Percentiles rank a stretch among this genome's conserved stretches.
Evolutionary conservation across 2,113 vertebrate species (phyloP).

Genomic region (Aphyosemion australe): DNA sequence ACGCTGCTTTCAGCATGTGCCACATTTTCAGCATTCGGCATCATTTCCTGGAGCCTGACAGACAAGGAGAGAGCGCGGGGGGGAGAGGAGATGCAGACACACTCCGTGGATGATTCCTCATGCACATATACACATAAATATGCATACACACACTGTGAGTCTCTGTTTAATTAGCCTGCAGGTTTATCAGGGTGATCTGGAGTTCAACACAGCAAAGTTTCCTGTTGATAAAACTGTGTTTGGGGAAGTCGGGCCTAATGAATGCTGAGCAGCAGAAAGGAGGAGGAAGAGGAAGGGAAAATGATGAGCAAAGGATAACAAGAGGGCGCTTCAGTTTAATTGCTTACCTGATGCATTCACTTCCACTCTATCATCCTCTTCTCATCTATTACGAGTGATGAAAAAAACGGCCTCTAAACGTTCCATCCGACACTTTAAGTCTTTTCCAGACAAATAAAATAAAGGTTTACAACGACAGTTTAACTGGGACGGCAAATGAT

Average conservation of each 20-base stretch:
- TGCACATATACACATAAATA: conserved; percentile 62
- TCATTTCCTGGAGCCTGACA: conserved; percentile 73
- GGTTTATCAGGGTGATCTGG: conserved; percentile 76
- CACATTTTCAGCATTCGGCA: conserved; percentile 75
- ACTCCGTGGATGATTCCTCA: conserved; percentile 75
- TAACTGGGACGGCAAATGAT: conserved; percentile 39
- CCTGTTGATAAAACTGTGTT: conserved; percentile 72
- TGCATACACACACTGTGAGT: conserved; percentile 61
- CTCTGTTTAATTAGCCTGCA: conserved; percentile 77
- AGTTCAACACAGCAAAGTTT: conserved; percentile 75
- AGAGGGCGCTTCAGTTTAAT: conserved; percentile 69
- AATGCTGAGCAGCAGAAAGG: conserved; percentile 55
- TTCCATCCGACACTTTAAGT: conserved; percentile 40
- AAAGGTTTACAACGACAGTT: conserved; percentile 55
- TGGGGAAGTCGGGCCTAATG: conserved; percentile 56
- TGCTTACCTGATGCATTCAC: conserved; percentile 71
- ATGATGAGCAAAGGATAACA: conserved; percentile 53
- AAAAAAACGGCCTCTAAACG: conserved; percentile 59
- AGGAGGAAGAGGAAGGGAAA: conserved; percentile 31
- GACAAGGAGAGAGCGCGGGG: conserved; percentile 55
- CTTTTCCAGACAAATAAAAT: no score
- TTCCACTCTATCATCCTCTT: conserved; percentile 55
- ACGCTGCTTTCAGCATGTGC: conserved; percentile 72
- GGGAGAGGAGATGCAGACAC: conserved; percentile 56
- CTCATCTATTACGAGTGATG: conserved; percentile 53